phyloP scores from a whole-genome alignment of 2,113 vertebrate genomes.

The Hymenochirus boettgeri region DNA sequence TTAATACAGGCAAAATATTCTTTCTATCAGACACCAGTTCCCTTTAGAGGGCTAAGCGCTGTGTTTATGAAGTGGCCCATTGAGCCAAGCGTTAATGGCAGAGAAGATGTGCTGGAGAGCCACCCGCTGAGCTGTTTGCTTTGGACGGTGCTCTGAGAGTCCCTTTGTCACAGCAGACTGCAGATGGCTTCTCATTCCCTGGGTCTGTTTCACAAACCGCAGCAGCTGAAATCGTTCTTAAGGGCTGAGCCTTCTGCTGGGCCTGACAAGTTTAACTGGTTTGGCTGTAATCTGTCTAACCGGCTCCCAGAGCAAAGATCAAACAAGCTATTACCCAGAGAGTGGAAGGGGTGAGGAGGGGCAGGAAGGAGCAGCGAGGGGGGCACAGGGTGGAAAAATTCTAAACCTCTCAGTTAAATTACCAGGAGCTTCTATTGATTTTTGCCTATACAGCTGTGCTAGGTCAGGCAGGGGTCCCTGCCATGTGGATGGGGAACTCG shows the following conservation, averaged over 20 bases:
- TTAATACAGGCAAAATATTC: neutral
- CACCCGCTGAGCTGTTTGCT: constrained; percentile 29
- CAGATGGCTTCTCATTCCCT: constrained; percentile 30
- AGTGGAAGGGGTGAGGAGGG: neutral
- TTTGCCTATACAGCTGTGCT: too few relatives aligned
- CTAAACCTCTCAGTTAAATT: too few relatives aligned
- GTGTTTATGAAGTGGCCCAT: constrained; percentile 27
- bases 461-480: too few relatives aligned
- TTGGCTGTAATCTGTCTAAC: constrained; percentile 36
- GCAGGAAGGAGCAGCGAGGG: neutral
- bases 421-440: too few relatives aligned
- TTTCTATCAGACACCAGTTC: constrained; percentile 13
- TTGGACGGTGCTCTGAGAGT: constrained; percentile 30
- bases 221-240: constrained; percentile 20
- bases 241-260: constrained; percentile 25
- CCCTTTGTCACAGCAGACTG: constrained; percentile 34
- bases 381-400: too few relatives aligned
- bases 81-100: constrained; percentile 27
- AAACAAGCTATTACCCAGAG: constrained; percentile 31
- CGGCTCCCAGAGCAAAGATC: constrained; percentile 32
- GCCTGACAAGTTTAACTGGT: constrained; percentile 34
- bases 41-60: constrained; percentile 12
- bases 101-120: neutral
- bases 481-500: too few relatives aligned
- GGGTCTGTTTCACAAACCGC: constrained; percentile 21